Base-by-base conservation (phyloP, 2,888 invertebrate species). In the Stenchaetothrips biformis region DNA sequence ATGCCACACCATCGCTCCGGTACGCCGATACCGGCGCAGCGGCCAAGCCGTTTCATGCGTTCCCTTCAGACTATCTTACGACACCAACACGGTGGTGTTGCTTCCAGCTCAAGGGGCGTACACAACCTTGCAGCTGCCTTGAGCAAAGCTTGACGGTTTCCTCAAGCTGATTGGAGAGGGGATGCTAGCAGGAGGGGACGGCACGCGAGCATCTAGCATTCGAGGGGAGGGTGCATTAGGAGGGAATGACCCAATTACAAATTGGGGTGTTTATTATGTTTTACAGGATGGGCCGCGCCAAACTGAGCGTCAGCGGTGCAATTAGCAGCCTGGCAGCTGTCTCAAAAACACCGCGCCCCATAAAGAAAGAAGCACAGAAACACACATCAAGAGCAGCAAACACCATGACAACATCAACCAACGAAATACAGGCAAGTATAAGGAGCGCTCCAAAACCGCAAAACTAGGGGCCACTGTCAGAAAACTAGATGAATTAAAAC, bases 331-430 rank as follows among this genome's bases (percentile, higher is more conserved):
- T 25, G 25, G 67, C 67, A 74, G 67, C 67, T 25, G 67, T 25
- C 67, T 25, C 25, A 74, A 7, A 74, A 2, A 74, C 67, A 74
- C 11, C 67, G 37, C 37, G 1, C 21, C 11, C 53, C 53, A 53
- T 4, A 9, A 53, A 8, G 67, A 74, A 74, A 37, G 37, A 37
- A 74, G 67, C 67, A 74, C 67, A 74, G 67, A 74, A 6, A 13
- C 2, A 74, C 25, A 74, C 67, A 74, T 74, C 67, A 25, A 74
- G 67, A 74, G 25, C 67, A 74, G 67, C 67, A 25, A 74, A 74
- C 21, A 21, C 25, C 25, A 74, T 21, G 67, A 74, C 67, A 74
- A 74, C 59, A 59, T 18, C 7, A 16, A 59, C 59, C 59, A 59
- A 59, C 59, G 25, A 25, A 25, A 25, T 74, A 74, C 67, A 74